Evolutionary conservation across 2,113 vertebrate species (phyloP).

Genomic region (Lepus europaeus): DNA sequence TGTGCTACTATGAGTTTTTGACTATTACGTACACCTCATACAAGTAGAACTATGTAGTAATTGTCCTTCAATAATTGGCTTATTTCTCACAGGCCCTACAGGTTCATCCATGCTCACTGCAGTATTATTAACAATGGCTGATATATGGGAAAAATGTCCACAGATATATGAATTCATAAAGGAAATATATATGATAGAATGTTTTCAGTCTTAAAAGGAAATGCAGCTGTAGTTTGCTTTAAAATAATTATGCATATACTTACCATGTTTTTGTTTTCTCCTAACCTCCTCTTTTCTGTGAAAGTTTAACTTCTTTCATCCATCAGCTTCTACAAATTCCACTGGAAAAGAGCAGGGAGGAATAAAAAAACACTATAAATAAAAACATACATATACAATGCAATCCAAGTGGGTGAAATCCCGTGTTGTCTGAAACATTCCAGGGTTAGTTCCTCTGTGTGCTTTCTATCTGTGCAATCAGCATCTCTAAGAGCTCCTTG

Average conservation of each 20-base stretch:
- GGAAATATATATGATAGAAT: background rate
- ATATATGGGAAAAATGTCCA: background rate
- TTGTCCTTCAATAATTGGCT: background rate
- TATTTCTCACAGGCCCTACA: background rate
- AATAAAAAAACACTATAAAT: background rate
- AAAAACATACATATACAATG: background rate
- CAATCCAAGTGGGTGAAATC: background rate
- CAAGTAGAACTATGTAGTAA: background rate
- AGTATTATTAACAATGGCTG: background rate
- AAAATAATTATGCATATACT: conserved; percentile 4
- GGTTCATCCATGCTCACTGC: background rate
- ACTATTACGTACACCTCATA: background rate
- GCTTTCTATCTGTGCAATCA: background rate
- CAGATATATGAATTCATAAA: background rate
- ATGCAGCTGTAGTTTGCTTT: background rate
- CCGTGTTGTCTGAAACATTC: background rate
- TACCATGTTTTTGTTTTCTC: background rate
- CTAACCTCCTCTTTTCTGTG: background rate
- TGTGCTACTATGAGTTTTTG: background rate
- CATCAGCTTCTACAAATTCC: background rate
- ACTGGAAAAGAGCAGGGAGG: background rate
- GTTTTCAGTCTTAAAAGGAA: background rate
- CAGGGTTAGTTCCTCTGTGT: background rate
- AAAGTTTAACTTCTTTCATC: background rate
- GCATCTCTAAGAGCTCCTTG: background rate